Base-by-base conservation (phyloP, 2,113 vertebrate species). In the Phalacrocorax aristotelis region DNA sequence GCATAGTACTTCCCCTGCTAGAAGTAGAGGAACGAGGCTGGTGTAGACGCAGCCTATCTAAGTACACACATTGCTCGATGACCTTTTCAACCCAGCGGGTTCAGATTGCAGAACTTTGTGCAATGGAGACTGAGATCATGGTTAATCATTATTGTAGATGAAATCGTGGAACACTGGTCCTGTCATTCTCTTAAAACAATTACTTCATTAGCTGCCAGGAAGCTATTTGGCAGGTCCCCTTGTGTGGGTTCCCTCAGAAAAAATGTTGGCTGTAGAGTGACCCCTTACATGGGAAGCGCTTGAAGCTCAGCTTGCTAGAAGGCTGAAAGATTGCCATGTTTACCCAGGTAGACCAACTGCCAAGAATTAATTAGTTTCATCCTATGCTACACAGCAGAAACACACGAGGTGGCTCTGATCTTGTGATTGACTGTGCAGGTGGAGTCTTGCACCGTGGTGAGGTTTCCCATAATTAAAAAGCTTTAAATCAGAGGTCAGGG, bases 141-240 rank as follows among this genome's bases (percentile, higher is more conserved):
- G 64, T 83, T 85, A 82, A 71, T 95, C 70, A 46, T 89, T 76
- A 57, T 5, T 42, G 90, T 83, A 92, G 85, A 48, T 75, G 46
- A 54, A 83, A 82, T 77, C 21, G 6, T 48, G 51, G 62, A 79
- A 88, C 15, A 60, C 74, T 83, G 61, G 11, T 62, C 65, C 93
- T 94, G 78, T 88, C 78, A 64, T 93, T 95, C 80, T 95, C 60
- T 77, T 26, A 72, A 85, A 96, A 94, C 95, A 96, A 95, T 94
- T 8, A 65, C 64, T 89, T 80, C 9, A 5, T 64, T 26, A 52
- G 68, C 55, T 87, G 84, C 84, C 91, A 94, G 38, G 84, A 94
- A 86, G 58, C 48, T 74, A 7, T 90, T 89, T 95, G 96, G 96
- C 91, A 80, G 29, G 54, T 84, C 22, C 54, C 32, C 18, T 89